Evolutionary conservation across 2,113 vertebrate species (phyloP).

Genomic region (Chauna torquata): DNA sequence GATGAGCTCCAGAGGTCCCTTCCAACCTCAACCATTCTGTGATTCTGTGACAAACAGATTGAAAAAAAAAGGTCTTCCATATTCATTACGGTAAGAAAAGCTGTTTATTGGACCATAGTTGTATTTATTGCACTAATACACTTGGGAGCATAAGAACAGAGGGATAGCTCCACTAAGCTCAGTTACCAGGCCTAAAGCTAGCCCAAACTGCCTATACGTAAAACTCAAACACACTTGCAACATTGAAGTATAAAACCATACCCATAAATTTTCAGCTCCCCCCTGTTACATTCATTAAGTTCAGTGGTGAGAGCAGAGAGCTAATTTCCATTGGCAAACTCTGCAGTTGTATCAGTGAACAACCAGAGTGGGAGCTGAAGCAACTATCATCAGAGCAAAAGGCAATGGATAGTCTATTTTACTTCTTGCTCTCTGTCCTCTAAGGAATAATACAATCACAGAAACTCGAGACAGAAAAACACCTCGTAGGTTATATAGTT

Average conservation of each 20-base stretch:
- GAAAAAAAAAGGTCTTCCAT: not conserved
- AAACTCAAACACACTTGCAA: not conserved
- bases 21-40: not conserved
- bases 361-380: not conserved
- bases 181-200: not conserved
- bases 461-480: not conserved
- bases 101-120: not conserved
- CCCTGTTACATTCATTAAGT: not conserved
- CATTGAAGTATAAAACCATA: not conserved
- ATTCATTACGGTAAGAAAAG: not conserved
- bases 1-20: not conserved
- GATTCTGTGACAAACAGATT: not conserved
- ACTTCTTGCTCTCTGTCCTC: not conserved
- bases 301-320: not conserved
- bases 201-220: not conserved
- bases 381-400: not conserved
- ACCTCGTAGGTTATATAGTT: not conserved
- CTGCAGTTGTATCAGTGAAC: not conserved
- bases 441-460: not conserved
- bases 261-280: not conserved
- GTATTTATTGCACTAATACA: not conserved
- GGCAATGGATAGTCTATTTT: not conserved
- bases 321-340: not conserved
- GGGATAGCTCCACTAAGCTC: not conserved
- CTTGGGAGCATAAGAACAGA: not conserved